Percentiles rank a stretch among this genome's conserved stretches.
Evolutionary conservation across 2,888 invertebrate species (phyloP).

Genomic region (Agonopterix arenella): DNA sequence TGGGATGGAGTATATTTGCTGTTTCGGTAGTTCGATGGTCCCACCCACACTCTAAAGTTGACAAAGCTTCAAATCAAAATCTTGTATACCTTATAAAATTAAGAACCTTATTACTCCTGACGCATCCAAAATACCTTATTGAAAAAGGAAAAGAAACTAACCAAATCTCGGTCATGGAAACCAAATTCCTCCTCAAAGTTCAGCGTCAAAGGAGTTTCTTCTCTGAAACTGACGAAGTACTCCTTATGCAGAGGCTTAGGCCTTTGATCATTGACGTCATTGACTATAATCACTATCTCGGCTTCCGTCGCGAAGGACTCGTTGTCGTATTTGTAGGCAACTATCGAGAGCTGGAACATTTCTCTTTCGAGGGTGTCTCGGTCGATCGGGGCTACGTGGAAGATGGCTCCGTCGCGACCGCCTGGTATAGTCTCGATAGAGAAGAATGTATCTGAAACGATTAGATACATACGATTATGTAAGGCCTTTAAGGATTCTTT

Average conservation of each 20-base stretch:
- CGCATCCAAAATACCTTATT: background rate
- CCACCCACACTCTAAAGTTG: no score
- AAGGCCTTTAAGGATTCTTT: no score
- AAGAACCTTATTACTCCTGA: no score
- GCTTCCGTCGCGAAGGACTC: conserved; percentile 38
- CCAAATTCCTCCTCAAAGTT: conserved; percentile 61
- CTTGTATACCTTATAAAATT: no score
- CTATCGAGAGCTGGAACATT: conserved; percentile 58
- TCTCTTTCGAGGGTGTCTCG: conserved; percentile 61
- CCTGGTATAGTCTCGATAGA: conserved; percentile 42
- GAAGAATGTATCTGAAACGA: conserved; percentile 52
- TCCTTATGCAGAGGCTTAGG: conserved; percentile 66
- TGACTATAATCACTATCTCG: conserved; percentile 61
- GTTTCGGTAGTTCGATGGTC: no score
- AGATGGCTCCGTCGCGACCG: conserved; percentile 42
- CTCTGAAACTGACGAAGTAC: conserved; percentile 57
- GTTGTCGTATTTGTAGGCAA: conserved; percentile 63
- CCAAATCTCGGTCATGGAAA: conserved; percentile 74
- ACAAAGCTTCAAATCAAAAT: no score
- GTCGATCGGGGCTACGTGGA: conserved; percentile 57
- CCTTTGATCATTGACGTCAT: conserved; percentile 80
- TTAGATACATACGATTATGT: no score
- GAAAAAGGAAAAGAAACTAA: conserved; percentile 24
- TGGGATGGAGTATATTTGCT: no score
- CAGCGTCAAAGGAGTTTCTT: conserved; percentile 70